Evolutionary conservation across 2,113 vertebrate species (phyloP).

Genomic region (Promerops cafer): DNA sequence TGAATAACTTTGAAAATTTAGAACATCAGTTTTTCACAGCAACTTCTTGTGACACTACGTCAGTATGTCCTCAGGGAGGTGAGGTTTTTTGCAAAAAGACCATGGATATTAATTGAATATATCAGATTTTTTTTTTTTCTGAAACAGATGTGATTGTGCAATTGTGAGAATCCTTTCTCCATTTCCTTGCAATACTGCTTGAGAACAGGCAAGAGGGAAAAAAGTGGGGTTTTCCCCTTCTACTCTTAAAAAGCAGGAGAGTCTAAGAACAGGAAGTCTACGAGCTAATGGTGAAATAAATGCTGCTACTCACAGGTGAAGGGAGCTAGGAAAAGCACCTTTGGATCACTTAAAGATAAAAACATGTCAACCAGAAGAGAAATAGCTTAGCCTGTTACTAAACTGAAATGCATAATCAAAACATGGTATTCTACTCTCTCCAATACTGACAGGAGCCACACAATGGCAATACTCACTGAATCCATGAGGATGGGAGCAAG

Average conservation of each 20-base stretch:
- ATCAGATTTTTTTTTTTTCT: neutral
- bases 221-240: neutral
- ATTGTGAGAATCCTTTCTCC: neutral
- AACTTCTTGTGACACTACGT: neutral
- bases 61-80: neutral
- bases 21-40: neutral
- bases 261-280: neutral
- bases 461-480: neutral
- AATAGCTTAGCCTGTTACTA: neutral
- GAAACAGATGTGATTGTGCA: neutral
- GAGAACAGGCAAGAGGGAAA: neutral
- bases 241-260: neutral
- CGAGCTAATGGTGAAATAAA: neutral
- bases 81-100: neutral
- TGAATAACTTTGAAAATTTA: neutral
- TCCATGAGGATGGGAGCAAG: neutral
- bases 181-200: neutral
- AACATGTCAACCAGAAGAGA: neutral
- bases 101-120: neutral
- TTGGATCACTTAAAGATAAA: neutral
- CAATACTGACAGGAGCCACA: neutral
- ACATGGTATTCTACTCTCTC: rapidly evolving
- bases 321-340: neutral
- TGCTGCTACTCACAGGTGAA: neutral
- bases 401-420: neutral